Evolutionary conservation across 1,140 invertebrate species (phyloP).

Genomic region (Drosophila ananassae): DNA sequence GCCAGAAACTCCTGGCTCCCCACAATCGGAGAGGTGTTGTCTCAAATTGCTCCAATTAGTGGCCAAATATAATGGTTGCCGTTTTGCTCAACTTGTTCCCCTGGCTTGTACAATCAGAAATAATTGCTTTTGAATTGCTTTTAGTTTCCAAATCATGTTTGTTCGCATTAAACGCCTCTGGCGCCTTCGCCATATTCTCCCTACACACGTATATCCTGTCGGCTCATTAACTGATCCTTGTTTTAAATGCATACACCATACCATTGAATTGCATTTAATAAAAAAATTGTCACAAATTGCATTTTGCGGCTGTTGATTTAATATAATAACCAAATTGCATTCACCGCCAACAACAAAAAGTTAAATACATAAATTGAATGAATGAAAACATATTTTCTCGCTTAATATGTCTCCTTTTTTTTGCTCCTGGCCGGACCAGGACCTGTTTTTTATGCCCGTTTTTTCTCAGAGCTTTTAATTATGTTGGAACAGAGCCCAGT

Average conservation of each 20-base stretch:
- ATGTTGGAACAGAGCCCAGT: conserved; percentile 45
- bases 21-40: conserved; percentile 66
- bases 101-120: conserved; percentile 61
- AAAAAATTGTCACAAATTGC: conserved; percentile 11
- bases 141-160: conserved; percentile 42
- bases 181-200: neutral
- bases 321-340: conserved; percentile 48
- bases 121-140: conserved; percentile 76
- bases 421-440: no score
- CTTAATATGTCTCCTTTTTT: conserved; percentile 12
- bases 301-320: conserved; percentile 58
- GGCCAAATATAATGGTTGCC: conserved; percentile 74
- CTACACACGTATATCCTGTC: neutral
- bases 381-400: conserved; percentile 28
- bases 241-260: conserved; percentile 24
- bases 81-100: conserved; percentile 56
- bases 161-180: conserved; percentile 3
- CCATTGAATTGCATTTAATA: neutral
- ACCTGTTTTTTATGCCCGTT: conserved; percentile 32
- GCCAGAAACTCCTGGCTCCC: conserved; percentile 5
- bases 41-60: conserved; percentile 81
- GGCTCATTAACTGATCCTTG: conserved; percentile 40
- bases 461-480: conserved; percentile 55
- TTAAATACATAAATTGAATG: conserved; percentile 21
- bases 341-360: neutral